Conservation (phyloP, 1,140 invertebrate genomes). For the Cryptotermes secundus region DNA sequence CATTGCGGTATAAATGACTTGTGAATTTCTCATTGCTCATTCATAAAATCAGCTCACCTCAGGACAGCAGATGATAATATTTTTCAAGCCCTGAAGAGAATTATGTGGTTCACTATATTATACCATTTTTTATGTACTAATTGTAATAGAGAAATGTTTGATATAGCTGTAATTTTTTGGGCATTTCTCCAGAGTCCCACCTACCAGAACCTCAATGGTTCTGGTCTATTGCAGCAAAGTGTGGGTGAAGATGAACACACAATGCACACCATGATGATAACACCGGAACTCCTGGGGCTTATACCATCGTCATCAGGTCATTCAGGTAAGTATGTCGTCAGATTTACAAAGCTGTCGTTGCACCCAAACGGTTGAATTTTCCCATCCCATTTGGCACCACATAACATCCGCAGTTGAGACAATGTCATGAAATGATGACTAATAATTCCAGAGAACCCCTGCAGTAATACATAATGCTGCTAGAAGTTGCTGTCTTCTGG, state of each 20-base stretch:
- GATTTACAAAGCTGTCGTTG: too few relatives aligned
- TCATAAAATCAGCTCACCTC: too few relatives aligned
- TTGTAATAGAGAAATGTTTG: not conserved
- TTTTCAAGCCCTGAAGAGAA: too few relatives aligned
- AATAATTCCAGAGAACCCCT: too few relatives aligned
- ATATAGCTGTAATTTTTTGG: not conserved
- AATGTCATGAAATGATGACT: too few relatives aligned
- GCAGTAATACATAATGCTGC: too few relatives aligned
- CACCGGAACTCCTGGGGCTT: conserved; percentile 62
- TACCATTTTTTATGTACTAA: not conserved
- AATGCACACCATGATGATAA: conserved; percentile 63
- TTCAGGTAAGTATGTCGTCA: conserved; percentile 38
- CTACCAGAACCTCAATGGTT: not conserved
- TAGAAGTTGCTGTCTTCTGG: too few relatives aligned
- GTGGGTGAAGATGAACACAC: conserved; percentile 46
- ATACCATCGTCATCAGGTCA: conserved; percentile 54
- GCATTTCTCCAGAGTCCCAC: conserved; percentile 5
- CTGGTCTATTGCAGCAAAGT: conserved; percentile 2
- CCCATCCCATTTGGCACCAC: too few relatives aligned
- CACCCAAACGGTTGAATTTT: not conserved
- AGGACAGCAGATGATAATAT: too few relatives aligned
- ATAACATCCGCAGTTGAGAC: too few relatives aligned
- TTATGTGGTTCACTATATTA: not conserved
- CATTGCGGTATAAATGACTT: too few relatives aligned
- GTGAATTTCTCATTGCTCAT: too few relatives aligned